Conservation (phyloP, 2,888 invertebrate genomes). For the Xestia sexstrigata region DNA sequence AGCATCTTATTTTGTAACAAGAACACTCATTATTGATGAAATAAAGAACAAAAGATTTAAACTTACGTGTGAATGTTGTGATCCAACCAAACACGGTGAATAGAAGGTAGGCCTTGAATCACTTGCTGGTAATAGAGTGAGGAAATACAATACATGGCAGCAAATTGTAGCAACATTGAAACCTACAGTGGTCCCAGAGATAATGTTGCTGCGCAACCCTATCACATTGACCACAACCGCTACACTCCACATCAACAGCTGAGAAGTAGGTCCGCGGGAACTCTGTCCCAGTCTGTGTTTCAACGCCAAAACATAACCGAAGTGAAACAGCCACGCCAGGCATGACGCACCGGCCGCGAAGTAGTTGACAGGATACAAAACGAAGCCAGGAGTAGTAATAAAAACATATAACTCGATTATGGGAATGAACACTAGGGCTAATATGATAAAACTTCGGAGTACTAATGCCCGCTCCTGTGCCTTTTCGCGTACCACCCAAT, state of each 20-base stretch:
- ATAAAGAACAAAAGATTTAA: conserved; percentile 12
- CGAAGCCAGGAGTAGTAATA: conserved; percentile 86
- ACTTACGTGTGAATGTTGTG: conserved; percentile 90
- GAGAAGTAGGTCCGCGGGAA: conserved; percentile 93
- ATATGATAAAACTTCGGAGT: conserved; percentile 91
- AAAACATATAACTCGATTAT: conserved; percentile 92
- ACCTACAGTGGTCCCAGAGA: conserved; percentile 87
- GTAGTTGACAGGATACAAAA: conserved; percentile 92
- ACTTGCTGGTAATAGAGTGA: conserved; percentile 93
- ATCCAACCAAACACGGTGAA: conserved; percentile 86
- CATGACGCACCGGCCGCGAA: conserved; percentile 93
- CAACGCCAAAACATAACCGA: conserved; percentile 93
- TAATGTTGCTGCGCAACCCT: conserved; percentile 92
- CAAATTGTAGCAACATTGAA: conserved; percentile 92
- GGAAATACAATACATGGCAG: conserved; percentile 92
- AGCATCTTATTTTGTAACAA: background rate
- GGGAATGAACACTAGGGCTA: conserved; percentile 92
- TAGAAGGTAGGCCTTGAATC: conserved; percentile 87
- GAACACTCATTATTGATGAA: conserved; percentile 1
- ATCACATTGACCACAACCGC: conserved; percentile 93
- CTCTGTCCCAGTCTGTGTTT: conserved; percentile 92
- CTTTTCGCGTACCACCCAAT: conserved; percentile 91
- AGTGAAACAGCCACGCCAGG: conserved; percentile 95
- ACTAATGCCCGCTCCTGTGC: conserved; percentile 92
- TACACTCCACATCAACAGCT: conserved; percentile 93